phyloP scores from a whole-genome alignment of 2,797 vertebrate species.

The Neopelma chrysocephalum region DNA sequence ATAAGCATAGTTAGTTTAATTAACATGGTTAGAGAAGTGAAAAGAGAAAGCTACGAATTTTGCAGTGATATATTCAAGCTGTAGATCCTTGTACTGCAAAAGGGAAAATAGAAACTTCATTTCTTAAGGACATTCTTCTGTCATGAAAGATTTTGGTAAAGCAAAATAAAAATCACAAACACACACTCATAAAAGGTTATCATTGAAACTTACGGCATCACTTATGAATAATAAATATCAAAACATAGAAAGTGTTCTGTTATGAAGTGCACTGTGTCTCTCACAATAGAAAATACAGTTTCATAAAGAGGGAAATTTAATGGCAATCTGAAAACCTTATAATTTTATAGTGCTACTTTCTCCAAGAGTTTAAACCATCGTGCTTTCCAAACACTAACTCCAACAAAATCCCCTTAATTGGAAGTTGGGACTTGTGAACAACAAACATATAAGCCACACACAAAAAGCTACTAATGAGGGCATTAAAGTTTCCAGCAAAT shows the following conservation, averaged over 20 bases:
- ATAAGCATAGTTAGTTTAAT: not conserved
- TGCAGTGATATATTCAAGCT: not conserved
- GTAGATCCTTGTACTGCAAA: not conserved
- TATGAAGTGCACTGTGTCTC: not conserved
- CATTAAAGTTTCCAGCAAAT: conserved; percentile 31
- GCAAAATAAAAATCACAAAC: not conserved
- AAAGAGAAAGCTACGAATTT: not conserved
- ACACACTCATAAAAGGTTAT: not conserved
- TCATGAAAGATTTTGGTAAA: not conserved
- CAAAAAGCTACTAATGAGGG: not conserved
- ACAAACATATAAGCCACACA: not conserved
- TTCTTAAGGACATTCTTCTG: not conserved
- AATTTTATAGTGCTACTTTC: not conserved
- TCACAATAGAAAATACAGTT: not conserved
- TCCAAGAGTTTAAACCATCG: not conserved
- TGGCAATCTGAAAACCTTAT: not conserved
- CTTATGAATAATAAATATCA: not conserved
- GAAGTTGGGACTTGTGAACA: not conserved
- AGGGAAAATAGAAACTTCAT: not conserved
- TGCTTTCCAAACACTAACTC: not conserved
- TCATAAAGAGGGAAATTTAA: not conserved
- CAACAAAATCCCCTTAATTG: not conserved
- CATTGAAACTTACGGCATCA: not conserved
- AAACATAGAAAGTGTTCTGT: not conserved
- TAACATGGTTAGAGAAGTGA: not conserved